Conservation (phyloP, 2,797 vertebrate genomes). For the Acomys russatus region DNA sequence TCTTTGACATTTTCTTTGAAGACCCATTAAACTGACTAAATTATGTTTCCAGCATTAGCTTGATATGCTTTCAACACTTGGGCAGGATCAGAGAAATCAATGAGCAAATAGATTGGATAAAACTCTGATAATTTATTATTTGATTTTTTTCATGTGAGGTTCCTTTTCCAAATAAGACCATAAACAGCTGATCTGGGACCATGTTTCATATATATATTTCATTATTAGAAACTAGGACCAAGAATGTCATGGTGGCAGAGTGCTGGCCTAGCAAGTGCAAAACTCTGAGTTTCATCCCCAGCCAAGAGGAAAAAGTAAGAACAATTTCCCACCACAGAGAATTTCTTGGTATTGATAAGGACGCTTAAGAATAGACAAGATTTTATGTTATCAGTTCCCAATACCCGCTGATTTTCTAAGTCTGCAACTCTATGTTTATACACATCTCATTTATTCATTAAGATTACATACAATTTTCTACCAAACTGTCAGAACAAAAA, state of each 20-base stretch:
- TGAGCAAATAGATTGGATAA: slow-evolving; percentile 26
- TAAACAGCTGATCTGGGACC: not conserved
- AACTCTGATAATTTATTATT: slow-evolving; percentile 23
- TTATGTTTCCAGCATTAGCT: slow-evolving; percentile 13
- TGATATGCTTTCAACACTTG: slow-evolving; percentile 17
- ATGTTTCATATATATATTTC: not conserved
- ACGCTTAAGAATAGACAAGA: not conserved
- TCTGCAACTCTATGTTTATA: slow-evolving; percentile 29
- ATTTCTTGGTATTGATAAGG: slow-evolving; percentile 9
- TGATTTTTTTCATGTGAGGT: not conserved
- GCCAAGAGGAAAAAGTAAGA: not conserved
- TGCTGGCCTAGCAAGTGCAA: not conserved
- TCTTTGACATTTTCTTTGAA: slow-evolving; percentile 52
- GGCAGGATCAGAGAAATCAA: slow-evolving; percentile 42
- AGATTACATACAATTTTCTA: slow-evolving; percentile 5
- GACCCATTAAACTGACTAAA: not conserved
- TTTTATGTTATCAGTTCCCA: slow-evolving; percentile 16
- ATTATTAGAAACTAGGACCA: not conserved
- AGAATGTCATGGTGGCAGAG: not conserved
- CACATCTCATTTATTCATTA: slow-evolving; percentile 36
- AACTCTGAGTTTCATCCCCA: not conserved
- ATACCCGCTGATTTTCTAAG: not conserved
- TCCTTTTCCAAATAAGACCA: slow-evolving; percentile 46
- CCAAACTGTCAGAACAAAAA: not conserved
- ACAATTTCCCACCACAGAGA: not conserved